Evolutionary conservation across 2,113 vertebrate genomes (phyloP).

Genomic region (Ptilonorhynchus violaceus): DNA sequence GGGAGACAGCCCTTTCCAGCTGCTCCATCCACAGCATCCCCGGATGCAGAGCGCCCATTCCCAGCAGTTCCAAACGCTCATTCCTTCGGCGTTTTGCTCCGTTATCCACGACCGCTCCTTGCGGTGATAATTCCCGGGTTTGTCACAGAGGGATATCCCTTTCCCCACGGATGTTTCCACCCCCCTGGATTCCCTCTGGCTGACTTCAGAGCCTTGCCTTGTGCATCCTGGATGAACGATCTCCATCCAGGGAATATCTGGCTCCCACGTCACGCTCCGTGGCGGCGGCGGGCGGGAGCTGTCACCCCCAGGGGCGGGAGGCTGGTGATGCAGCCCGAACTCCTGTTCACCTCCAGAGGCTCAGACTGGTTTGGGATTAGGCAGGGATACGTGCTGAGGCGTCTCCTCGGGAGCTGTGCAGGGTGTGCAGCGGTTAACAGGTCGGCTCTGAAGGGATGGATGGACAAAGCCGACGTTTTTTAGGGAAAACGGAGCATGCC

Average conservation of each 20-base stretch:
- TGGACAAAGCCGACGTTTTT: accelerated
- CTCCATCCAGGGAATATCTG: background rate
- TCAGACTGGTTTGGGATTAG: accelerated
- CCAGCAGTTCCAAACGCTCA: accelerated
- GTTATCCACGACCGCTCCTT: background rate
- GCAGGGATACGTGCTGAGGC: background rate
- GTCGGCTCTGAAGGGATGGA: background rate
- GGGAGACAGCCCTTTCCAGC: background rate
- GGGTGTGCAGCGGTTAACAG: background rate
- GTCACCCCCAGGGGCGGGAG: background rate
- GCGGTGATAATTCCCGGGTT: too few species aligned
- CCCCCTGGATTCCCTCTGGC: background rate
- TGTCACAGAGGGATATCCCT: background rate
- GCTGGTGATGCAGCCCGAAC: background rate
- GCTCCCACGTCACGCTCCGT: accelerated
- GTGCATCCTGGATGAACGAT: accelerated
- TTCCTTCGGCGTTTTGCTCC: background rate
- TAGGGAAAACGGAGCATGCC: accelerated
- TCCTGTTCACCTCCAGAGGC: background rate
- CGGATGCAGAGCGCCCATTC: background rate
- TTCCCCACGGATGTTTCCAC: background rate
- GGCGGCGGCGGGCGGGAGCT: background rate
- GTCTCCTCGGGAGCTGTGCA: background rate
- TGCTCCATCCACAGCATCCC: background rate
- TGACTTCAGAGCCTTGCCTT: background rate